Evolutionary conservation across 1,140 invertebrate species (phyloP).

Genomic region (Tetramorium parvispinum): DNA sequence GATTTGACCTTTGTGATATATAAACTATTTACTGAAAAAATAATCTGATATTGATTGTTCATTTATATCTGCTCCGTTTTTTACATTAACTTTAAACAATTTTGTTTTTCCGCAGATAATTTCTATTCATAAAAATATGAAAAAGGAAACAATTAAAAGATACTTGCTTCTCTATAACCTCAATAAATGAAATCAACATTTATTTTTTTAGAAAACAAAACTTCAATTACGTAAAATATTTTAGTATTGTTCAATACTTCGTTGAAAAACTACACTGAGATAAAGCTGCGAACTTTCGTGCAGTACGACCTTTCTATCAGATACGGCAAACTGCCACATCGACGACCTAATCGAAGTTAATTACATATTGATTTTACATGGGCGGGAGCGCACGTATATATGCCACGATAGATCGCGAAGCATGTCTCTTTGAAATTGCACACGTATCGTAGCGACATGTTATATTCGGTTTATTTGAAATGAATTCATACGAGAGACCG

Average conservation of each 20-base stretch:
- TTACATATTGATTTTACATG: conserved; percentile 55
- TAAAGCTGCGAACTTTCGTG: conserved; percentile 7
- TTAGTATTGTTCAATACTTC: conserved; percentile 20
- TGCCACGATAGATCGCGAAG: conserved; percentile 27
- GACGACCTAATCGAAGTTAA: conserved; percentile 56
- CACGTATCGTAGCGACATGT: neutral
- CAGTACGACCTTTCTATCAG: conserved; percentile 19
- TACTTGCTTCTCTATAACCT: neutral
- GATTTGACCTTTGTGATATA: neutral
- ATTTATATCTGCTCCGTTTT: neutral
- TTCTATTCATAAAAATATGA: neutral
- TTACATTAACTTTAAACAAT: neutral
- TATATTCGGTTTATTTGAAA: conserved; percentile 33
- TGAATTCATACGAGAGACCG: neutral
- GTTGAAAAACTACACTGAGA: conserved; percentile 16
- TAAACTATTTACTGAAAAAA: neutral
- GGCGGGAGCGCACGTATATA: neutral
- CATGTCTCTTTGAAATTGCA: conserved; percentile 14
- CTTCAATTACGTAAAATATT: neutral
- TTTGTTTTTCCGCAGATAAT: neutral
- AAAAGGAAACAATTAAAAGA: neutral
- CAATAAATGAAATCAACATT: neutral
- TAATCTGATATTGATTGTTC: neutral
- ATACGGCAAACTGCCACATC: conserved; percentile 35
- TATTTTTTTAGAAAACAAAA: neutral